phyloP scores from a whole-genome alignment of 2,113 vertebrate genomes.

The Chaetura pelagica region DNA sequence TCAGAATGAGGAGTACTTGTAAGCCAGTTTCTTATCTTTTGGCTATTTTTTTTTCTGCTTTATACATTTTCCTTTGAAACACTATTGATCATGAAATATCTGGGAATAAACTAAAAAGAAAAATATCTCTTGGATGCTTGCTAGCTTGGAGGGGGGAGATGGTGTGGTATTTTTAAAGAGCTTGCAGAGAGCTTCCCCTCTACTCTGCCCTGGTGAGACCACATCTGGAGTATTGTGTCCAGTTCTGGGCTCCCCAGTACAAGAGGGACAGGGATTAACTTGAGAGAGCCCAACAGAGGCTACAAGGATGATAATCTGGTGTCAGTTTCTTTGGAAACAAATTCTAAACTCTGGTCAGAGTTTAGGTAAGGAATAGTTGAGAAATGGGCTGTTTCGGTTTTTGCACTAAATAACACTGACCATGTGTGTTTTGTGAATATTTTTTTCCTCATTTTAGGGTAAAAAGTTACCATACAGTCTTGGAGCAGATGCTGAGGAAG shows the following conservation, averaged over 20 bases:
- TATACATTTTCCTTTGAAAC: not conserved
- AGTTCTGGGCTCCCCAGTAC: too few species aligned
- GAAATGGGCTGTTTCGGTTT: not conserved
- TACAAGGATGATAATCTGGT: not conserved
- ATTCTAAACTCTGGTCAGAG: not conserved
- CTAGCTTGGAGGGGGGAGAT: too few species aligned
- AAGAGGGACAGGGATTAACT: too few species aligned
- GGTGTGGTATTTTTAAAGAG: too few species aligned
- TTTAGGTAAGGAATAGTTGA: not conserved
- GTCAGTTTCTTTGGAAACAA: not conserved
- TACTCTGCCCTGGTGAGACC: too few species aligned
- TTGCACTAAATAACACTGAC: not conserved
- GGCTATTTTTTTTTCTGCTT: not conserved
- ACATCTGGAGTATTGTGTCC: too few species aligned
- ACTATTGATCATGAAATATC: not conserved
- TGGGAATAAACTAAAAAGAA: too few species aligned
- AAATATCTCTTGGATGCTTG: too few species aligned
- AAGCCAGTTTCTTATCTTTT: not conserved
- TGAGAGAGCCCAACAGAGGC: too few species aligned
- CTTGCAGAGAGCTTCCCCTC: too few species aligned
- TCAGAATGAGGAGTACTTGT: not conserved
- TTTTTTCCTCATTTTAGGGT: conserved; percentile 79
- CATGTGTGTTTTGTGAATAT: not conserved
- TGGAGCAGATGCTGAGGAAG: conserved; percentile 92
- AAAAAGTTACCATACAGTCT: conserved; percentile 92